phyloP scores from a whole-genome alignment of 1,140 invertebrate genomes.

The Pemphigus obesinymphae region DNA sequence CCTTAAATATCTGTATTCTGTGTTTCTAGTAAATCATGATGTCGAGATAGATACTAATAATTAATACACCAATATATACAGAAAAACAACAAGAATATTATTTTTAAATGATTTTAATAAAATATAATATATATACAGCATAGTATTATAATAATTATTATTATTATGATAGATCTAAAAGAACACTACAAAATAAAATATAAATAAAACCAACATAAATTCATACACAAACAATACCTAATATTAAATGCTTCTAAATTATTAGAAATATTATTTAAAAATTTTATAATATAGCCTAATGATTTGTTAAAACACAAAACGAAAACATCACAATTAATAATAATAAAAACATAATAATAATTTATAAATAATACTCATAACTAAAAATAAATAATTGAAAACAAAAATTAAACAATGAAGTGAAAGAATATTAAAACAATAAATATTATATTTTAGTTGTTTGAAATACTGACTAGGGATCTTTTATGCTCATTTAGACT shows the following conservation, averaged over 20 bases:
- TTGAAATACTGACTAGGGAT: constrained; percentile 41
- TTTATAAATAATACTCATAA: constrained; percentile 35
- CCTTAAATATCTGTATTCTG: not conserved
- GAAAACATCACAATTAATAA: constrained; percentile 40
- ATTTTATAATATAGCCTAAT: constrained; percentile 37
- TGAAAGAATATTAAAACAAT: constrained; percentile 18
- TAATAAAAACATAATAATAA: constrained; percentile 9
- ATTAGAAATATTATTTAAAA: constrained; percentile 37
- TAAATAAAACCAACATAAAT: constrained; percentile 41
- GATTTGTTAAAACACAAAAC: constrained; percentile 42
- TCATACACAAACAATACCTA: constrained; percentile 41
- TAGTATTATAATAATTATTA: constrained; percentile 40
- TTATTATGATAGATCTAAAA: constrained; percentile 41
- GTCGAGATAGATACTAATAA: not conserved
- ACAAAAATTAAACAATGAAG: constrained; percentile 20
- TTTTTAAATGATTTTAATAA: constrained; percentile 42
- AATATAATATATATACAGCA: constrained; percentile 41
- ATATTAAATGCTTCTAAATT: constrained; percentile 41
- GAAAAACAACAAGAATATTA: constrained; percentile 18
- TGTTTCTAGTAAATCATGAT: not conserved
- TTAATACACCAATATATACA: not conserved
- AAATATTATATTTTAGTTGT: constrained; percentile 20
- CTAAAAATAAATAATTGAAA: constrained; percentile 30
- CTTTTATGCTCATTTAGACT: constrained; percentile 37
- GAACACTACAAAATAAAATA: constrained; percentile 42